phyloP scores from a whole-genome alignment of 2,888 invertebrate species.

The Acanthococcus lagerstroemiae region DNA sequence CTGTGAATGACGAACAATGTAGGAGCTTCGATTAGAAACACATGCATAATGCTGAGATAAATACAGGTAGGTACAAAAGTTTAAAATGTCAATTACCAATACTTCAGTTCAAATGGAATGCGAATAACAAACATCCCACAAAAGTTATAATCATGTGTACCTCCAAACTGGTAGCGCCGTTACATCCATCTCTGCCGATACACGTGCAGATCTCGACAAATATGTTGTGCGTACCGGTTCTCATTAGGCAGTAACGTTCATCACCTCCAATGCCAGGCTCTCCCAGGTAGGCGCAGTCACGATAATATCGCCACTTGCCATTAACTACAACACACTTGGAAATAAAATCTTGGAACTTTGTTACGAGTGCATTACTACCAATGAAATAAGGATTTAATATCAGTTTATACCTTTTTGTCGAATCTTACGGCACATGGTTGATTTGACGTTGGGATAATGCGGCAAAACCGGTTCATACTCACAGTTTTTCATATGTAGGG shows the following conservation, averaged over 20 bases:
- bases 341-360: no score
- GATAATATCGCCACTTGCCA: slow-evolving; percentile 39
- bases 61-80: no score
- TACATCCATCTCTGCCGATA: slow-evolving; percentile 85
- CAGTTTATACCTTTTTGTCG: slow-evolving; percentile 65
- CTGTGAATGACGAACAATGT: no score
- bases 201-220: slow-evolving; percentile 91
- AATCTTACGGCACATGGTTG: slow-evolving; percentile 85
- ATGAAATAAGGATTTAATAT: not conserved
- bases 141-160: slow-evolving; percentile 2
- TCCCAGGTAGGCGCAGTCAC: slow-evolving; percentile 71
- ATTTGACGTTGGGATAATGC: slow-evolving; percentile 57
- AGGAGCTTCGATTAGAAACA: no score
- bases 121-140: slow-evolving; percentile 17
- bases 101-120: slow-evolving; percentile 8
- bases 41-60: no score
- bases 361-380: not conserved
- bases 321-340: slow-evolving; percentile 36
- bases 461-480: slow-evolving; percentile 49
- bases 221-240: slow-evolving; percentile 84
- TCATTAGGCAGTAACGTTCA: slow-evolving; percentile 80
- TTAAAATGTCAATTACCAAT: no score
- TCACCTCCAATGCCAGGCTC: slow-evolving; percentile 83
- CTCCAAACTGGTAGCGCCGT: slow-evolving; percentile 47
- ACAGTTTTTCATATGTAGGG: slow-evolving; percentile 76